A percentile compares a stretch with the other conserved stretches of the same genome.
These are phyloP conservation scores for Hippasteria phrygiana DNA, from an alignment of 53 echinoderm and acorn worm species.

Conservation along the genomic window DNA sequence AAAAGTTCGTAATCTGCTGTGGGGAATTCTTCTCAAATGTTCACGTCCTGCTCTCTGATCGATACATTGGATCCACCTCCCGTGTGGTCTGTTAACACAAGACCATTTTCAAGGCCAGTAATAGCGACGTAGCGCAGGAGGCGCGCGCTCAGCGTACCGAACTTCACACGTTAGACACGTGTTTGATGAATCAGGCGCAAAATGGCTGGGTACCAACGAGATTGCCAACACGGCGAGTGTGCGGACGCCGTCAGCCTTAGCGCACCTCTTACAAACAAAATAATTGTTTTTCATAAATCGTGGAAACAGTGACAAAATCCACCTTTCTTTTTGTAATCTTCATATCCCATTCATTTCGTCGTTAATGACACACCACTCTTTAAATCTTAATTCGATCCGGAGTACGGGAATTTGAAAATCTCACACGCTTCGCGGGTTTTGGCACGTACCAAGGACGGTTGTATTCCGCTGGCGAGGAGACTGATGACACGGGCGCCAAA, in stretches of 20 bases:
- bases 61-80: neutral
- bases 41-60: too few relatives aligned
- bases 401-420: constrained; percentile 6
- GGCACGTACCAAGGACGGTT: constrained; percentile 33
- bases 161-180: constrained; percentile 51
- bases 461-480: neutral
- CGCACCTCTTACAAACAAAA: neutral
- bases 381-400: constrained; percentile 19
- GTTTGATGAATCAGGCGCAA: constrained; percentile 36
- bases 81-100: neutral
- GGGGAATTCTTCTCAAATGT: too few relatives aligned
- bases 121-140: neutral
- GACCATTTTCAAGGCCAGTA: neutral
- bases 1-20: too few relatives aligned
- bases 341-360: neutral
- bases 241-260: too few relatives aligned
- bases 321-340: neutral
- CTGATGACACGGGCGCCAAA: constrained; percentile 13
- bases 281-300: neutral
- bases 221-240: neutral
- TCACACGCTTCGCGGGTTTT: neutral
- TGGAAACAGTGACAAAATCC: neutral
- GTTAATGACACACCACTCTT: neutral
- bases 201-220: constrained; percentile 8
- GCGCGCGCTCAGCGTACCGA: neutral